Evolutionary conservation across 2,797 vertebrate genomes (phyloP), one percentile per base, ranked within the genome.

Genomic region (Enteromius unitaeniatus): DNA sequence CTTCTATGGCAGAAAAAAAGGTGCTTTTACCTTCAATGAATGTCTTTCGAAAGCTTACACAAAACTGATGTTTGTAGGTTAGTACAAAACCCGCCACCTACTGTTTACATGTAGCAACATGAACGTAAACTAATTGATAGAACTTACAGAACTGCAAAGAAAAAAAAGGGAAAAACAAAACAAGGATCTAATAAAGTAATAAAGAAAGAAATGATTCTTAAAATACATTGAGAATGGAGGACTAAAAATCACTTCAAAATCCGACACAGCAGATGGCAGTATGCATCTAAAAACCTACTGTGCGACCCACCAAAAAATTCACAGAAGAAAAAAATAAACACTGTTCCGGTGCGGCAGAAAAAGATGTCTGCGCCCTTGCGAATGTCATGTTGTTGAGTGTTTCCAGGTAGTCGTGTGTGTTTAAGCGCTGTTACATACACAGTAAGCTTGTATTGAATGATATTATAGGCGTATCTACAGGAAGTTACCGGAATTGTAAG

Each of bases 361-460:
- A 93, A 94, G 45, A 96, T 96, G 95, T 93, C 94, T 11, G 91
- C 93, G 85, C 86, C 28, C 93, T 89, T 81, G 80, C 14, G 82
- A 92, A 92, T 91, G 95, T 95, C 90, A 93, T 91, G 89, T 87
- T 92, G 75, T 51, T 47, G 14, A 60, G 15, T 10, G 34, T 62
- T 2, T 40, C 11, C 9, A 9, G 45, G 6, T 28, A 65, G 1
- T 13, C 17, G 31, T n/a, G 17, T 26, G 15, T 51, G 14, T 75
- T 51, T 37, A 1, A 49, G 19, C 11, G 14, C 2, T 69, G 17
- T 6, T 7, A 31, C 47, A 68, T 45, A 68, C 17, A 58, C 34
- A 0, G 28, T 19, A 60, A 10, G 3, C 13, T 28, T 49, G 15
- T 62, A 45, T 45, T 72, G 2, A 21, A 45, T 69, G 26, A 28